phyloP scores from a whole-genome alignment of 2,888 invertebrate species.

The Leucophenga montana region DNA sequence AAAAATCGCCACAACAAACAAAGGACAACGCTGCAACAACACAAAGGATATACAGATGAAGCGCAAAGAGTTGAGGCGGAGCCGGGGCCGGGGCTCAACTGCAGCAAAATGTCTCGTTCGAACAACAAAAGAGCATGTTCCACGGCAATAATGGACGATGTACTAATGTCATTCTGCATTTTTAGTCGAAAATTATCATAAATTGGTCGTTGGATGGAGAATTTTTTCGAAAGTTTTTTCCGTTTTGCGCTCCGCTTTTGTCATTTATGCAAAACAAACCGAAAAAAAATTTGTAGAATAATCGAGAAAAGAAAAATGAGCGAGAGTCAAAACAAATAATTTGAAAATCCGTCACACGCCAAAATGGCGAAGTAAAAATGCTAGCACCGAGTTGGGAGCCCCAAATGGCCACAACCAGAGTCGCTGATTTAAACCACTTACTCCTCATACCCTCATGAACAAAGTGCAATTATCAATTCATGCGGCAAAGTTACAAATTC shows the following conservation, averaged over 20 bases:
- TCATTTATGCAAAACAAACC: slow-evolving; percentile 7
- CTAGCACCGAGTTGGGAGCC: neutral
- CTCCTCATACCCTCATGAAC: neutral
- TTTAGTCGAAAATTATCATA: slow-evolving; percentile 62
- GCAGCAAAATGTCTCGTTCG: slow-evolving; percentile 58
- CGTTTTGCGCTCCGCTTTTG: neutral
- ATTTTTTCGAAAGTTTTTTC: slow-evolving; percentile 7
- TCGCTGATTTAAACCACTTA: slow-evolving; percentile 31
- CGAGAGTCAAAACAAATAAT: slow-evolving; percentile 61
- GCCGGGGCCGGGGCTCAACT: slow-evolving; percentile 44
- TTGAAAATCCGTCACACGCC: slow-evolving; percentile 64
- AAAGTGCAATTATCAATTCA: slow-evolving; percentile 64
- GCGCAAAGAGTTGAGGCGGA: slow-evolving; percentile 34
- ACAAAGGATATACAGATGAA: neutral
- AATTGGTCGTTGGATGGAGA: slow-evolving; percentile 64
- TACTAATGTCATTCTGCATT: slow-evolving; percentile 65
- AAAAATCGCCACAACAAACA: slow-evolving; percentile 11
- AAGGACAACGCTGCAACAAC: slow-evolving; percentile 17
- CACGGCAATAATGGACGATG: slow-evolving; percentile 67
- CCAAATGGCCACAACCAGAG: neutral
- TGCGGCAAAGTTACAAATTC: slow-evolving; percentile 32
- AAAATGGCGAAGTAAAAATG: slow-evolving; percentile 34
- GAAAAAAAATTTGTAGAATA: slow-evolving; percentile 46
- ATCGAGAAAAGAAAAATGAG: slow-evolving; percentile 46
- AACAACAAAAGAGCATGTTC: slow-evolving; percentile 68